phyloP scores from a whole-genome alignment of 2,888 invertebrate genomes.

The Morpho achilles region DNA sequence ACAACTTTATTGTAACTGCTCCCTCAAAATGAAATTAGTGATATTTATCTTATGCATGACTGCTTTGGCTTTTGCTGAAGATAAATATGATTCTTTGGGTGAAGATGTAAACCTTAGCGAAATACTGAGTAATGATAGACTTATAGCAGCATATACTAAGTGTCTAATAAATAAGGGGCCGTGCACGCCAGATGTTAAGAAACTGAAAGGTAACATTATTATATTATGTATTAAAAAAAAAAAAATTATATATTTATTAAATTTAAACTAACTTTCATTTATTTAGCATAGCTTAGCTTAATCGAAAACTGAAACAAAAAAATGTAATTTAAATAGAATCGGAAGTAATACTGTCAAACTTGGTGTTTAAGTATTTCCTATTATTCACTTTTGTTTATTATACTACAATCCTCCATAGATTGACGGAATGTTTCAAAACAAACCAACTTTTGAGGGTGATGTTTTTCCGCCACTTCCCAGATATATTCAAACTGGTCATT shows the following conservation, averaged over 20 bases:
- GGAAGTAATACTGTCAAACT: no score
- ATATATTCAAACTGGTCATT: conserved; percentile 65
- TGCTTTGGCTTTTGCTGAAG: conserved; percentile 44
- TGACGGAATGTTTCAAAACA: conserved; percentile 74
- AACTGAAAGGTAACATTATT: conserved; percentile 81
- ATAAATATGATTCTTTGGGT: conserved; percentile 80
- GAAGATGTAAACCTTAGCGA: conserved; percentile 84
- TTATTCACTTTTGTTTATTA: neutral
- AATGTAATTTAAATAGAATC: no score
- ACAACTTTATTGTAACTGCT: neutral
- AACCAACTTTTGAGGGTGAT: conserved; percentile 71
- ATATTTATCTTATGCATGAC: conserved; percentile 39
- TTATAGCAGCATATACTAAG: conserved; percentile 82
- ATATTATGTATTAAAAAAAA: neutral
- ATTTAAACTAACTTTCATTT: no score
- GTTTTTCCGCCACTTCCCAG: conserved; percentile 70
- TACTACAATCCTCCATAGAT: conserved; percentile 31
- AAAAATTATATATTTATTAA: neutral
- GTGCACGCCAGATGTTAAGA: conserved; percentile 85
- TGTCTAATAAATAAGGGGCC: conserved; percentile 83
- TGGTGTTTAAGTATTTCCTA: neutral
- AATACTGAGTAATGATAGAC: conserved; percentile 82
- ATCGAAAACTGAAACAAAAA: no score
- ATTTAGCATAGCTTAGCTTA: no score
- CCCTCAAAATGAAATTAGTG: conserved; percentile 12